phyloP scores from a whole-genome alignment of 2,797 vertebrate genomes.

The Epinephelus malabaricus region DNA sequence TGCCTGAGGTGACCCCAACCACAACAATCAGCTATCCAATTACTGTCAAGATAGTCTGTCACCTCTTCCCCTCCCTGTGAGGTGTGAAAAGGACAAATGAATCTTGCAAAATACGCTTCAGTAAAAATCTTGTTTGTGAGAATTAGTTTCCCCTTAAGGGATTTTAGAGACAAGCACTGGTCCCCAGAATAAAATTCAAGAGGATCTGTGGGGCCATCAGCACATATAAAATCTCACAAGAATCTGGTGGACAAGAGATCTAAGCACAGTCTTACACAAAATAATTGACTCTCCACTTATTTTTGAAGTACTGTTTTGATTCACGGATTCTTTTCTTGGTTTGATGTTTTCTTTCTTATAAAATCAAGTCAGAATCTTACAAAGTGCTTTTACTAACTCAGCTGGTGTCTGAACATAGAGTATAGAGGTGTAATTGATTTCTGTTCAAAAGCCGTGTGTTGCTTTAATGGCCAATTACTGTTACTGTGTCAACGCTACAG shows the following conservation, averaged over 20 bases:
- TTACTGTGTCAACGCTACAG: background rate
- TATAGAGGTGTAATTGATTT: no score
- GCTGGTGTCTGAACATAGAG: no score
- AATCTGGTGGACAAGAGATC: no score
- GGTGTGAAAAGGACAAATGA: constrained; percentile 62
- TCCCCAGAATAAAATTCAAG: background rate
- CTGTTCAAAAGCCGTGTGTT: no score
- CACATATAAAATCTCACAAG: background rate
- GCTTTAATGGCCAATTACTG: no score
- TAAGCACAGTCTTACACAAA: no score
- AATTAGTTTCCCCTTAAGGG: constrained; percentile 12
- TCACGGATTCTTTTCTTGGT: no score
- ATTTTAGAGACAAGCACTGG: background rate
- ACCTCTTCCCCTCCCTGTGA: constrained; percentile 50
- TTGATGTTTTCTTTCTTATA: no score
- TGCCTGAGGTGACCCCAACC: constrained; percentile 30
- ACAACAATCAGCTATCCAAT: constrained; percentile 66
- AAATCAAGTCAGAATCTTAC: no score
- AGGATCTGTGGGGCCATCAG: background rate
- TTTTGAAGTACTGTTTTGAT: no score
- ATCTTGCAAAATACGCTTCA: constrained; percentile 20
- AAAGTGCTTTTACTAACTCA: no score
- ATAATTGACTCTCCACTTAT: no score
- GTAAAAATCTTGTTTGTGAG: constrained; percentile 25
- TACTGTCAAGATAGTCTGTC: constrained; percentile 73